phyloP scores from a whole-genome alignment of 2,113 vertebrate genomes.

The rabbit (Oryctolagus cuniculus) region mOryCun1.1 NC_091432.1:46595001-46595500 shows the following conservation, averaged over 20 bases:
- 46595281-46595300: neutral
- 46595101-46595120: neutral
- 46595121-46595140: neutral
- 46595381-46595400: neutral
- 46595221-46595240: neutral
- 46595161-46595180: neutral
- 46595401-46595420: neutral
- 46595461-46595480: neutral
- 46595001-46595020: neutral
- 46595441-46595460: neutral
- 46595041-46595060: neutral
- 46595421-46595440: neutral
- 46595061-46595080: neutral
- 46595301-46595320: too few species aligned
- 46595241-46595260: neutral
- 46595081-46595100: neutral
- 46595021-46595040: neutral
- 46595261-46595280: neutral
- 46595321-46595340: neutral
- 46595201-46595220: neutral
- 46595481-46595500: neutral
- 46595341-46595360: fast-evolving
- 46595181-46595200: neutral
- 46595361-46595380: neutral
- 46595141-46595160: neutral